Conservation (phyloP, 2,113 vertebrate species). For the Bolborhynchus lineola region DNA sequence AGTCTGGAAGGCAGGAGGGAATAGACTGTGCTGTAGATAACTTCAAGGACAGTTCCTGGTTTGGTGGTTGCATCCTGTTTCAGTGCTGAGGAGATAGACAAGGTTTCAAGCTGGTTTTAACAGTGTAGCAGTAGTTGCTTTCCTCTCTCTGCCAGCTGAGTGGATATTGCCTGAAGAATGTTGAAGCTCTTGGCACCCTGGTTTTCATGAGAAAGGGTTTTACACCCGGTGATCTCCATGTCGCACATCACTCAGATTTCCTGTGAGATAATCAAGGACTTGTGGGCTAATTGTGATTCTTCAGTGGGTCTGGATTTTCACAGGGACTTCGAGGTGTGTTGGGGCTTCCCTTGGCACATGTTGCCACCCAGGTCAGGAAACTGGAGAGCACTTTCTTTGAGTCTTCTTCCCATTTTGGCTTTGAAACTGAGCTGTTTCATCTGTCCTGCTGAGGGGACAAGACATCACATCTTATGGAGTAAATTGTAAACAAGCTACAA, state of each 20-base stretch:
- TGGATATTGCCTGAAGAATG: not conserved
- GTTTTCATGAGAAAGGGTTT: not conserved
- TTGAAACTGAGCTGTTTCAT: not conserved
- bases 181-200: not conserved
- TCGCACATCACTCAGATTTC: not conserved
- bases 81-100: not conserved
- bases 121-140: not conserved
- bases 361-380: not conserved
- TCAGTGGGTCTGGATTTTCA: not conserved
- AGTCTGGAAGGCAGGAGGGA: not conserved
- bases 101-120: not conserved
- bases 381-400: not conserved
- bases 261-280: not conserved
- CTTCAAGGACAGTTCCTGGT: not conserved
- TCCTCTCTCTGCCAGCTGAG: not conserved
- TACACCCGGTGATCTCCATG: not conserved
- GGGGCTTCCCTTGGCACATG: not conserved
- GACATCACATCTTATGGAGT: slow-evolving; percentile 15
- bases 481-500: slow-evolving; percentile 17
- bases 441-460: not conserved
- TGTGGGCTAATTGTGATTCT: fast-evolving
- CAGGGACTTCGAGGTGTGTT: not conserved
- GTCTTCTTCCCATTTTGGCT: not conserved
- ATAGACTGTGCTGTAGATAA: not conserved
- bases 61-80: not conserved